These are phyloP conservation scores for Myioborus melanocephalus DNA, from an alignment of 2,797 vertebrate genomes.

Conservation along the genomic window DNA sequence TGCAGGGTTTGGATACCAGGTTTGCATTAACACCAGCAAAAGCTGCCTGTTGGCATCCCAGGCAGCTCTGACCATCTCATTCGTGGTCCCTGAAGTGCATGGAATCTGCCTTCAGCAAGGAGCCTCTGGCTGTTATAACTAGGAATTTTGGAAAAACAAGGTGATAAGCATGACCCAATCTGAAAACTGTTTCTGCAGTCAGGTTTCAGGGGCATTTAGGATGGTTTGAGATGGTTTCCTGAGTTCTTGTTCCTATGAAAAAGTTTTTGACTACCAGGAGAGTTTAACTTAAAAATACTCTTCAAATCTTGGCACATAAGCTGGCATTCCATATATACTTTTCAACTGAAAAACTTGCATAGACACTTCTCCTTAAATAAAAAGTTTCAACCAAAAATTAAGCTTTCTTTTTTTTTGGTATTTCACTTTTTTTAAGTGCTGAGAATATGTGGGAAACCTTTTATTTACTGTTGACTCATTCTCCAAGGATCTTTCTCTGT, in stretches of 20 bases:
- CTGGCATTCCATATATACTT: not conserved
- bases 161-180: rapidly evolving
- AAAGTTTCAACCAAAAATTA: not conserved
- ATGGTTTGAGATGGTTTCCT: not conserved
- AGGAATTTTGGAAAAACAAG: not conserved
- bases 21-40: not conserved
- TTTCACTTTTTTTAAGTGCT: not conserved
- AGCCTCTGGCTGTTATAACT: not conserved
- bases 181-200: not conserved
- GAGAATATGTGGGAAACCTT: not conserved
- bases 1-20: not conserved
- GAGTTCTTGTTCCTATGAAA: not conserved
- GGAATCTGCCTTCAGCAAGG: not conserved
- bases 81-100: not conserved
- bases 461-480: not conserved
- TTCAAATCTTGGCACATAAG: not conserved
- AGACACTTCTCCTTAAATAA: not conserved
- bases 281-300: not conserved
- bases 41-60: not conserved
- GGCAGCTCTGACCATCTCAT: not conserved
- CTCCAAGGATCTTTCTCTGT: not conserved
- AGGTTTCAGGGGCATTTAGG: not conserved
- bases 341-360: not conserved
- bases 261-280: not conserved
- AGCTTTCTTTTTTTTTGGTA: not conserved